Evolutionary conservation across 2,797 vertebrate species (phyloP), one percentile per base, ranked within the genome.

Genomic region (Enteromius afrohamiltoni): DNA sequence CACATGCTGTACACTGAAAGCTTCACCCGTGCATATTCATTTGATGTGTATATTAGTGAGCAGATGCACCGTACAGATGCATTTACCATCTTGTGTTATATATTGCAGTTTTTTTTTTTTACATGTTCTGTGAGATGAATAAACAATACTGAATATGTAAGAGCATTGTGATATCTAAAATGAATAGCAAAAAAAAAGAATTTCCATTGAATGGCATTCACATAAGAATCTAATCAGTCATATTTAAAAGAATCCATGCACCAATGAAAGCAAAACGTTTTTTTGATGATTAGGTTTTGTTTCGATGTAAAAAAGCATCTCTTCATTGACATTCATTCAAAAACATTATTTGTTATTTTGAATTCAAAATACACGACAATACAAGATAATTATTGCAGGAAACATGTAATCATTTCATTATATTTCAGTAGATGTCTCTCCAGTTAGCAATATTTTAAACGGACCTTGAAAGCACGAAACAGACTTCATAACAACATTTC

Each of bases 281-380:
- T 74, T 74, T 31, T 19, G 29, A 51, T 74, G 42, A 71, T 71
- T 51, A 73, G 60, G 60, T 62, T 62, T 29, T 62, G 58, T 62
- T 42, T 42, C 11, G 21, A n/a, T 45, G 67, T 40, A 70, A 70
- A 42, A 42, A 45, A 69, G n/a, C n/a, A 26, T 26, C 23, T 47
- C 14, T 47, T 6, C 42, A 47, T 16, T 26, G 68, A 47, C 23
- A 47, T 29, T 29, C 17, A 74, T 74, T 53, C 4, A 14, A 42
- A 49, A 71, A 31, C 4, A 73, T 47, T 47, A 26, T 70, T 26
- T 70, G 9, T 47, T 17, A 13, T 31, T 31, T 21, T 34, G 2
- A 31, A 49, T n/a, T 51, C 26, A 51, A 26, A 73, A 40, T 40
- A 8, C 37, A 40, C 6, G 1, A 40, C 37, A 40, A 40, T 40